Base-by-base conservation (phyloP, 2,113 vertebrate species). In the Lipotes vexillifer region DNA sequence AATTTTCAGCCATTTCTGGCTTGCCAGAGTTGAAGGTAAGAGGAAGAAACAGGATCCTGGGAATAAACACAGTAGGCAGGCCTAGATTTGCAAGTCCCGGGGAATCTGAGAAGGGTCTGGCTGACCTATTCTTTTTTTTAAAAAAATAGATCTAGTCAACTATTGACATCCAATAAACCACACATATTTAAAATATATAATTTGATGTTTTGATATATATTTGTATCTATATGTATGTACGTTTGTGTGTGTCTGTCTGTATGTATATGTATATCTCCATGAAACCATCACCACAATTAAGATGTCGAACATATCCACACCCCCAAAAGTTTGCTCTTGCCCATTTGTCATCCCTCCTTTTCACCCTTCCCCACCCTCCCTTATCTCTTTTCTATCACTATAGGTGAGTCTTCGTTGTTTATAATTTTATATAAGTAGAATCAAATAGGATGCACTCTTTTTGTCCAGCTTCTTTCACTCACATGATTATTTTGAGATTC, bases 1-100 rank as follows among this genome's bases (percentile, higher is more conserved):
- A 29, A 83, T 95, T 95, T 90, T 78, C 71, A 86, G 21, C 33
- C 8, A 3, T 77, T 74, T 97, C 14, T 2, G 25, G 41, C n/a
- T 59, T 78, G 18, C 36, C 13, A 49, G 65, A 46, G 29, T 89
- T 81, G 65, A 91, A 63, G 77, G 36, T 68, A 10, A 77, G 82
- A 85, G 36, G 71, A 49, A 46, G 38, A 91, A 75, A 52, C 17
- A 41, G 85, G 25, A 12, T 59, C 12, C 33, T 81, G 25, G 85
- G 36, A 31, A 15, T 29, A 85, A 68, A 49, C 41, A 33, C 6
- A 33, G 3, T 65, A 86, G 61, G 18, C 8, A 6, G 61, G 0
- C 9, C 55, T 65, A 14, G 72, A 72, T 63, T 69, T 93, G 75
- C 38, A 63, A 85, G 38, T 21, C 25, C 52, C 15, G 21, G 9